Conservation (phyloP, 2,797 vertebrate species). For the Phataginus tricuspis region DNA sequence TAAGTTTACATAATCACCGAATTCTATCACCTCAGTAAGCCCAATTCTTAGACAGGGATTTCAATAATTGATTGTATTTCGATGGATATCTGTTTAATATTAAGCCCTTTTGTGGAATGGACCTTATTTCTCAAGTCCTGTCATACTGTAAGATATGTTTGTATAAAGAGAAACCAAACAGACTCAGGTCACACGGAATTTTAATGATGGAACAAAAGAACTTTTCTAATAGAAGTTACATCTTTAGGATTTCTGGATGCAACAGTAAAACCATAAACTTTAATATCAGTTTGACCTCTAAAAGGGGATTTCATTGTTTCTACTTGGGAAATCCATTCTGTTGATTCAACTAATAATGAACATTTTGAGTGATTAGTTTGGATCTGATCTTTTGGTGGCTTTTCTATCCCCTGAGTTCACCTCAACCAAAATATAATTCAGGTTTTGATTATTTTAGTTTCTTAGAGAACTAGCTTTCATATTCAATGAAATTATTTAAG, state of each 20-base stretch:
- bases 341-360: neutral
- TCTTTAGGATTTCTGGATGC: constrained; percentile 70
- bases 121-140: neutral
- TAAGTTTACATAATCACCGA: neutral
- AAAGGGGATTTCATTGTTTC: neutral
- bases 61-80: neutral
- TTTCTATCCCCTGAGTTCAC: neutral
- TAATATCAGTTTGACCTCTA: neutral
- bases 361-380: neutral
- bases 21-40: constrained; percentile 81
- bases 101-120: neutral
- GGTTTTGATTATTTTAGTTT: neutral
- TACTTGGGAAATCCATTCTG: neutral
- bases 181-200: constrained; percentile 86
- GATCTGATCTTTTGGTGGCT: neutral
- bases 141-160: neutral
- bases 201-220: constrained; percentile 88
- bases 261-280: neutral
- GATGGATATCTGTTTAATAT: neutral
- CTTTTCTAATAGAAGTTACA: constrained; percentile 84
- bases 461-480: neutral
- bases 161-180: constrained; percentile 83
- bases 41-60: neutral
- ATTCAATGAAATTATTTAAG: neutral
- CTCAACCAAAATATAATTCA: neutral